Evolutionary conservation across 2,888 invertebrate species (phyloP).

Genomic region (Coelinius sp.): DNA sequence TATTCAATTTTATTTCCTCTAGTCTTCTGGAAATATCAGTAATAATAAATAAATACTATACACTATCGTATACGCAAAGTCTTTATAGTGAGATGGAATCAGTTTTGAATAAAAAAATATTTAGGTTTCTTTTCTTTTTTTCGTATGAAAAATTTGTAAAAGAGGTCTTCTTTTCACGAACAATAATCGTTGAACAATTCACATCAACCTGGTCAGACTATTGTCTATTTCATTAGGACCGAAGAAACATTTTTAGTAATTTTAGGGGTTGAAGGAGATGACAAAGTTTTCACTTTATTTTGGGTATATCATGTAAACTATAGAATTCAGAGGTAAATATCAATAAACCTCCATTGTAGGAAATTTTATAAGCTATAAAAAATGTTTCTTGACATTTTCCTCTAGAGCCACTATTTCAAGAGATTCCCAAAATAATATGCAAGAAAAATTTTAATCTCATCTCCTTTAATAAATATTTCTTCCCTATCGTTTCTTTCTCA

Average conservation of each 20-base stretch:
- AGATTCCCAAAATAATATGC: too few species aligned
- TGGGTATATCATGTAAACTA: too few species aligned
- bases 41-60: conserved; percentile 69
- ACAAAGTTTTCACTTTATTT: background rate
- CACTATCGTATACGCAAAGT: conserved; percentile 62
- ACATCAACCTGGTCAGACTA: background rate
- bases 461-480: too few species aligned
- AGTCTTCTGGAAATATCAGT: conserved; percentile 51
- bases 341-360: too few species aligned
- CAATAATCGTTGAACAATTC: conserved; percentile 27
- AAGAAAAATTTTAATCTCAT: too few species aligned
- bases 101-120: conserved; percentile 47
- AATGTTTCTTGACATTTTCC: too few species aligned
- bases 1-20: conserved; percentile 47
- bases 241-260: background rate
- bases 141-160: conserved; percentile 35
- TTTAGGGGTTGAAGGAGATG: background rate
- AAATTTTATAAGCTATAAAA: too few species aligned
- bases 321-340: too few species aligned
- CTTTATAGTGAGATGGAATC: conserved; percentile 64
- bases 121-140: conserved; percentile 35
- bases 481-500: too few species aligned
- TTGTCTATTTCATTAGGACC: background rate
- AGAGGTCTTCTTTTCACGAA: background rate
- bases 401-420: too few species aligned